Percentiles rank a stretch among this genome's conserved stretches.
Conservation (phyloP, 2,797 vertebrate species). For the Philypnodon macrostomus region DNA sequence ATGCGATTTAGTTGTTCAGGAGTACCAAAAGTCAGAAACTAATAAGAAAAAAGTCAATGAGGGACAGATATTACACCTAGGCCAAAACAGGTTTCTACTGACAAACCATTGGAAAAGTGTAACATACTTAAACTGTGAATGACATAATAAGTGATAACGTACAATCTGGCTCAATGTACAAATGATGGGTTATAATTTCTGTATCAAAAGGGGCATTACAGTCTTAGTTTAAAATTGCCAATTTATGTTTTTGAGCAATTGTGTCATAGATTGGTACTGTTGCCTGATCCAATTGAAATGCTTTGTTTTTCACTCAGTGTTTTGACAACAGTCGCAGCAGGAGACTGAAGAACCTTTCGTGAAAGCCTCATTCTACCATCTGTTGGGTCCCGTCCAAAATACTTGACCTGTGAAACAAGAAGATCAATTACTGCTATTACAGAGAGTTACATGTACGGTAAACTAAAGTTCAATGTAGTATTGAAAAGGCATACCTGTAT, state of each 20-base stretch:
- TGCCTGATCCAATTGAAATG: slow-evolving; percentile 80
- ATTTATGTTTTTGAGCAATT: not conserved
- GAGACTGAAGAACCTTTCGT: slow-evolving; percentile 91
- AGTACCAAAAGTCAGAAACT: too few relatives aligned
- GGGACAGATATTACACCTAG: too few relatives aligned
- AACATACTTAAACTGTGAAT: too few relatives aligned
- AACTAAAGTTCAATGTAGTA: not conserved
- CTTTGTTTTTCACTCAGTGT: slow-evolving; percentile 86
- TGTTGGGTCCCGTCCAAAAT: slow-evolving; percentile 94
- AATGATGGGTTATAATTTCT: slow-evolving; percentile 4
- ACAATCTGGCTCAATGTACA: slow-evolving; percentile 6
- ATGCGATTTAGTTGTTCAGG: too few relatives aligned
- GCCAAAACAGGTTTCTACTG: too few relatives aligned
- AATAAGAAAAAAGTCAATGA: too few relatives aligned
- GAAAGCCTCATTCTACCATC: slow-evolving; percentile 97
- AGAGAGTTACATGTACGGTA: too few relatives aligned
- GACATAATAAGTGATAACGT: not conserved
- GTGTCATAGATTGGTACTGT: slow-evolving; percentile 43
- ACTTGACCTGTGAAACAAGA: slow-evolving; percentile 85
- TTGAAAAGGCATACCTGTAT: slow-evolving; percentile 83
- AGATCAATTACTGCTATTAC: too few relatives aligned
- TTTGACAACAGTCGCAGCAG: slow-evolving; percentile 78
- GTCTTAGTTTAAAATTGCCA: slow-evolving; percentile 5
- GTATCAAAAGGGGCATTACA: slow-evolving; percentile 1
- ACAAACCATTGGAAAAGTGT: too few relatives aligned